phyloP scores from a whole-genome alignment of 2,113 vertebrate genomes.

The Rana temporaria region DNA sequence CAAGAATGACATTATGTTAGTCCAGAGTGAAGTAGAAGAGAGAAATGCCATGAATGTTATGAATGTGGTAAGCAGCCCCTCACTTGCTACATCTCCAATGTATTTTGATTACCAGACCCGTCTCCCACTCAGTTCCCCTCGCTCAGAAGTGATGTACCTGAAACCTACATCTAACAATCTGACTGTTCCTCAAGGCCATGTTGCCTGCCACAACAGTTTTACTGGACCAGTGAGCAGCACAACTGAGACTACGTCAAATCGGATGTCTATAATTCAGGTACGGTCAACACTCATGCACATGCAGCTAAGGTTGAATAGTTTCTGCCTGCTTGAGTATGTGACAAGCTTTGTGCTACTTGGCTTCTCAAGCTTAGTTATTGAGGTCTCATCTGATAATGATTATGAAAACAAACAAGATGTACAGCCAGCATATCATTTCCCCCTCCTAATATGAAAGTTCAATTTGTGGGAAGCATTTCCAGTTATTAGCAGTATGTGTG shows the following conservation, averaged over 20 bases:
- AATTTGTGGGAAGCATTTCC: neutral
- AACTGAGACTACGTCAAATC: slow-evolving; percentile 92
- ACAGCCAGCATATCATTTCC: neutral
- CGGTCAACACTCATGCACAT: slow-evolving; percentile 65
- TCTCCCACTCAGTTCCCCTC: slow-evolving; percentile 97
- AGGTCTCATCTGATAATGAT: neutral
- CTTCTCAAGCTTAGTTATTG: neutral
- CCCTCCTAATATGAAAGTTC: neutral
- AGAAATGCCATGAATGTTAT: slow-evolving; percentile 99
- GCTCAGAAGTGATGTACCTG: slow-evolving; percentile 99
- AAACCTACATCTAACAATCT: slow-evolving; percentile 98
- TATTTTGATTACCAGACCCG: slow-evolving; percentile 99
- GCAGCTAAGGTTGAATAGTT: slow-evolving; percentile 35
- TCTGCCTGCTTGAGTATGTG: neutral
- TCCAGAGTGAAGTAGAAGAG: slow-evolving; percentile 98
- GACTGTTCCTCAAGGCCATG: slow-evolving; percentile 96
- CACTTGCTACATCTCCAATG: slow-evolving; percentile 97
- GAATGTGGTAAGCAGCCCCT: slow-evolving; percentile 99
- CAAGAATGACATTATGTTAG: slow-evolving; percentile 99
- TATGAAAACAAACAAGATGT: neutral
- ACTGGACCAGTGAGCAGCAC: slow-evolving; percentile 94
- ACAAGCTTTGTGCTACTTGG: neutral
- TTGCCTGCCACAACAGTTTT: slow-evolving; percentile 98
- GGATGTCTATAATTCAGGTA: slow-evolving; percentile 99
- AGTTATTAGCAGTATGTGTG: neutral